These are phyloP conservation scores for Lindbergichthys nudifrons DNA, from an alignment of 2,797 vertebrate species.

Conservation along the genomic window DNA sequence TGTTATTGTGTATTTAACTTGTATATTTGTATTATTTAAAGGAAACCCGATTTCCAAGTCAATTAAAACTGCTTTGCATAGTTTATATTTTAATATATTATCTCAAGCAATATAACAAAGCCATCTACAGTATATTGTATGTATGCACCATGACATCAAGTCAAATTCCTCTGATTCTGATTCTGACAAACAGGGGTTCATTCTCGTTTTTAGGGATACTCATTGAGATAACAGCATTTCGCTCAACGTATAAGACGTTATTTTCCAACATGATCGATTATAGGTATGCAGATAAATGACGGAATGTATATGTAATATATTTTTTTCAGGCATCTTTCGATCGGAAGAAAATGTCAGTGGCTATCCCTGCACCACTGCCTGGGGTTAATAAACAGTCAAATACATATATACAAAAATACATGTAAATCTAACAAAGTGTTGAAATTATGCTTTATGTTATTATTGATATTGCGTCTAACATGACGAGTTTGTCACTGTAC, in stretches of 20 bases:
- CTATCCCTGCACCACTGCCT: not conserved
- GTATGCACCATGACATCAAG: no score
- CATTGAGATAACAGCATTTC: not conserved
- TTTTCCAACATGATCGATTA: not conserved
- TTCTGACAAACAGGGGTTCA: not conserved
- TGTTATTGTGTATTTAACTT: constrained; percentile 5
- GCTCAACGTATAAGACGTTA: not conserved
- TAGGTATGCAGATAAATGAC: not conserved
- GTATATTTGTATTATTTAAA: not conserved
- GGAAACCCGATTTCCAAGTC: rapidly evolving
- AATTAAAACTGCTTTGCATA: not conserved
- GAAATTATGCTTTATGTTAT: not conserved
- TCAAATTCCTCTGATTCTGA: no score
- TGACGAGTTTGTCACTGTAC: no score
- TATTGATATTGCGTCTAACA: not conserved
- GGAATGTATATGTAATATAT: no score
- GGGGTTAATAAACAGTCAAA: not conserved
- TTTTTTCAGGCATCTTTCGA: rapidly evolving
- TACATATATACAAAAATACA: not conserved
- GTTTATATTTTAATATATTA: not conserved
- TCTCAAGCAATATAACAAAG: not conserved
- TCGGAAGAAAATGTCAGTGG: not conserved
- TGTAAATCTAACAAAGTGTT: not conserved
- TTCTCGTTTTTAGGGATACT: not conserved
- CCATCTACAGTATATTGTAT: no score